Conservation (phyloP, 1,140 invertebrate species). For the Nymphalis io region DNA sequence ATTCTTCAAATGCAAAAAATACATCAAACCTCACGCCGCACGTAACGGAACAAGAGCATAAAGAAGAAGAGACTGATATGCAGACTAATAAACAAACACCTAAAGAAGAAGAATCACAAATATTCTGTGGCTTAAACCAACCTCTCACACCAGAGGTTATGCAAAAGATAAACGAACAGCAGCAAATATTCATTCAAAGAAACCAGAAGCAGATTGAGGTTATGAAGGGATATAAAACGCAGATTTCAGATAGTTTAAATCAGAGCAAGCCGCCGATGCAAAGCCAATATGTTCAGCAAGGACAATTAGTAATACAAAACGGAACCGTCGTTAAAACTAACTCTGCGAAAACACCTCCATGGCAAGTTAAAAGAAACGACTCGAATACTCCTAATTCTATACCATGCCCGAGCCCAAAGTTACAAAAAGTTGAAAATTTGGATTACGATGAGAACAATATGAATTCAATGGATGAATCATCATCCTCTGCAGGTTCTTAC, state of each 20-base stretch:
- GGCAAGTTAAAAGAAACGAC: constrained; percentile 82
- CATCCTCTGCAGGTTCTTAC: constrained; percentile 51
- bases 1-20: constrained; percentile 56
- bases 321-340: constrained; percentile 74
- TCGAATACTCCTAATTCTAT: constrained; percentile 44
- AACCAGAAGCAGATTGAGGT: constrained; percentile 81
- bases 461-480: constrained; percentile 58
- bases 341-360: constrained; percentile 82
- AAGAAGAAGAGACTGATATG: constrained; percentile 65
- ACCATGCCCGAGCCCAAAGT: constrained; percentile 61
- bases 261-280: constrained; percentile 59
- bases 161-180: constrained; percentile 82
- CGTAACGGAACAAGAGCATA: constrained; percentile 51
- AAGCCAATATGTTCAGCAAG: constrained; percentile 69
- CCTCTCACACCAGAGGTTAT: constrained; percentile 80
- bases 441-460: constrained; percentile 63
- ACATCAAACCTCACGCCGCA: constrained; percentile 45
- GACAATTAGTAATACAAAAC: constrained; percentile 75
- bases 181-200: constrained; percentile 81
- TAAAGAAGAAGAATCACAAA: constrained; percentile 71
- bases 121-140: constrained; percentile 74
- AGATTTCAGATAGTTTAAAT: constrained; percentile 63
- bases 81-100: constrained; percentile 37
- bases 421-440: constrained; percentile 57
- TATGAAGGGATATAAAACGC: constrained; percentile 78